These are phyloP conservation scores for Spatulosminthurus flaviceps DNA, from an alignment of 2,888 invertebrate species.

Conservation along the genomic window DNA sequence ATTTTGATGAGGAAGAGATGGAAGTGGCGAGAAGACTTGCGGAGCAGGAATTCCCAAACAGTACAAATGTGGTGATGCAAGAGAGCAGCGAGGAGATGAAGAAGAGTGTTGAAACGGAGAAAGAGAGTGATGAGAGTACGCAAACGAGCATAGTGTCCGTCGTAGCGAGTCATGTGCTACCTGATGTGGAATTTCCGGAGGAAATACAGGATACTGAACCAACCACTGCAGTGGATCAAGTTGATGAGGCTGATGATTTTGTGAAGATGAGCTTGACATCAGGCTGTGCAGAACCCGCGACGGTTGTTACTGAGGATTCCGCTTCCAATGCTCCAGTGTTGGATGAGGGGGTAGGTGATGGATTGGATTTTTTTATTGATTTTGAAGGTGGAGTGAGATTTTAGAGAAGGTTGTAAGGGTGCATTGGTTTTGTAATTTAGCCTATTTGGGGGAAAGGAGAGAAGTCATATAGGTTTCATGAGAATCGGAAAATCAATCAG, in stretches of 20 bases:
- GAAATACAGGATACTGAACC: conserved; percentile 16
- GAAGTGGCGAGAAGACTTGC: conserved; percentile 38
- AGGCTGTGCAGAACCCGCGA: neutral
- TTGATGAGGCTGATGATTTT: conserved; percentile 41
- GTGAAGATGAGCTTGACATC: conserved; percentile 16
- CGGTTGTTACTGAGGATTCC: conserved; percentile 47
- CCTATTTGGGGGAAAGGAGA: conserved; percentile 63
- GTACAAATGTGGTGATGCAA: neutral
- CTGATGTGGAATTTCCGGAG: neutral
- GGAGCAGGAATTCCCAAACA: conserved; percentile 36
- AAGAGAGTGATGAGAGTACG: conserved; percentile 24
- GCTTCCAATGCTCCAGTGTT: conserved; percentile 60
- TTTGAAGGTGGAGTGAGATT: neutral
- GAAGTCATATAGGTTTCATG: conserved; percentile 61
- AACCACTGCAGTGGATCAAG: neutral
- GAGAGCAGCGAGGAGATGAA: conserved; percentile 5
- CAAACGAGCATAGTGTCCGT: conserved; percentile 24
- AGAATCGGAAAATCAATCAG: conserved; percentile 61
- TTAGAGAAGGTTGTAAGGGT: too few species aligned
- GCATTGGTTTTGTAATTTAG: conserved; percentile 48
- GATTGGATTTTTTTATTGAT: neutral
- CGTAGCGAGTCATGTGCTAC: neutral
- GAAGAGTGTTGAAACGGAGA: neutral
- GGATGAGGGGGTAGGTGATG: conserved; percentile 61
- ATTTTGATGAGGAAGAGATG: conserved; percentile 62